phyloP scores from a whole-genome alignment of 2,797 vertebrate genomes.

The Enteromius afrohamiltoni region DNA sequence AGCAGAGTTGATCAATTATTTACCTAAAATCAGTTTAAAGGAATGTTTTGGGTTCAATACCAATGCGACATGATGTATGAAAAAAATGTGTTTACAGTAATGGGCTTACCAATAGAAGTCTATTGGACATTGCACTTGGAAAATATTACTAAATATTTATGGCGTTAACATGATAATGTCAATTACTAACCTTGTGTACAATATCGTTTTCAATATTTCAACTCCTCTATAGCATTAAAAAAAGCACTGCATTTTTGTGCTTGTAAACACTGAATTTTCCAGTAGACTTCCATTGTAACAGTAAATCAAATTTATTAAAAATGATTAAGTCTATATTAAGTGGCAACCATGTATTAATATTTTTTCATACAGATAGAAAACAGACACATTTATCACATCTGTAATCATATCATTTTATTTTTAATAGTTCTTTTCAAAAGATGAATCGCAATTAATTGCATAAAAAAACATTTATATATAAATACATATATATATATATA shows the following conservation, averaged over 20 bases:
- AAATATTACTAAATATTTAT: not conserved
- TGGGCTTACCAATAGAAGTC: not conserved
- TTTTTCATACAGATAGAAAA: not conserved
- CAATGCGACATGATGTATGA: not conserved
- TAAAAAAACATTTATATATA: too few relatives aligned
- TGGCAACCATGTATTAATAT: not conserved
- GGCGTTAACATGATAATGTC: not conserved
- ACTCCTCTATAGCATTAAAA: not conserved
- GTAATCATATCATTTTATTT: too few relatives aligned
- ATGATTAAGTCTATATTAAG: not conserved
- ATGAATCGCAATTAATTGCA: too few relatives aligned
- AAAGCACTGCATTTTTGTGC: not conserved
- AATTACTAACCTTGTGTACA: not conserved
- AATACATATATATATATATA: too few relatives aligned
- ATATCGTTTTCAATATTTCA: not conserved
- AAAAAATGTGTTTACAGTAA: not conserved
- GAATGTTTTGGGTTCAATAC: slow-evolving; percentile 1
- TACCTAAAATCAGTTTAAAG: not conserved
- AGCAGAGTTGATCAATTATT: not conserved
- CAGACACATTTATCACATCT: too few relatives aligned
- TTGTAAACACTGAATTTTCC: not conserved
- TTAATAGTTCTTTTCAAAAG: too few relatives aligned
- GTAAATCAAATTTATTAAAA: not conserved
- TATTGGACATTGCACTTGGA: not conserved
- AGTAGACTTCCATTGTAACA: not conserved